A percentile compares a stretch with the other conserved stretches of the same genome.
phyloP scores from a whole-genome alignment of 2,888 invertebrate genomes.

The Proisotoma minuta region DNA sequence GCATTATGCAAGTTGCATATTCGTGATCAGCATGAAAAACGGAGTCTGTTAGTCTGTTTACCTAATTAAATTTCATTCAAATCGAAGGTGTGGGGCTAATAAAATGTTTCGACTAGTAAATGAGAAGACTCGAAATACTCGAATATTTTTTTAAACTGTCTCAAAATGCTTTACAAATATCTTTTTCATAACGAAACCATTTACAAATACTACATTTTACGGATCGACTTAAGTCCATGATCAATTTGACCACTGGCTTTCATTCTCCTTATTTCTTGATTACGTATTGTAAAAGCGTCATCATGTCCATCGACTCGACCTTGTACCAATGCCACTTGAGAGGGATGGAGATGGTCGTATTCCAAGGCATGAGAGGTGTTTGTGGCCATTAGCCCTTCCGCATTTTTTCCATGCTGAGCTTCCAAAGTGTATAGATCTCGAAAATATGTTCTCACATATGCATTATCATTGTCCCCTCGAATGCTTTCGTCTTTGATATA shows the following conservation, averaged over 20 bases:
- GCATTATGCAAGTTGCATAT: too few species aligned
- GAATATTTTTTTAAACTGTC: too few species aligned
- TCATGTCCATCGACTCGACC: neutral
- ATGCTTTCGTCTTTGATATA: neutral
- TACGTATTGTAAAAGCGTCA: neutral
- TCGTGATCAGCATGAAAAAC: too few species aligned
- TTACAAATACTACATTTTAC: too few species aligned
- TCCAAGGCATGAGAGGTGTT: neutral
- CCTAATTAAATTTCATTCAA: too few species aligned
- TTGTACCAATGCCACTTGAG: neutral
- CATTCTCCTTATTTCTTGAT: neutral
- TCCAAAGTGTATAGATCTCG: neutral
- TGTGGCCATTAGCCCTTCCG: neutral
- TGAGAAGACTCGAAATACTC: too few species aligned
- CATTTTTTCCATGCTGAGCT: neutral
- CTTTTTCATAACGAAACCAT: too few species aligned
- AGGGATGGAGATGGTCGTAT: neutral
- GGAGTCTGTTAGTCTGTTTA: too few species aligned
- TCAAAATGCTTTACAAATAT: too few species aligned
- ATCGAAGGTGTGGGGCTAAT: too few species aligned
- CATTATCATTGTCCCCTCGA: neutral
- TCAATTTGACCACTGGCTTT: neutral
- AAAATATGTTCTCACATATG: neutral
- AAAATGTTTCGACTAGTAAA: too few species aligned
- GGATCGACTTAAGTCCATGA: neutral